phyloP scores from a whole-genome alignment of 1,140 invertebrate genomes.

The Drosophila seguyi region DNA sequence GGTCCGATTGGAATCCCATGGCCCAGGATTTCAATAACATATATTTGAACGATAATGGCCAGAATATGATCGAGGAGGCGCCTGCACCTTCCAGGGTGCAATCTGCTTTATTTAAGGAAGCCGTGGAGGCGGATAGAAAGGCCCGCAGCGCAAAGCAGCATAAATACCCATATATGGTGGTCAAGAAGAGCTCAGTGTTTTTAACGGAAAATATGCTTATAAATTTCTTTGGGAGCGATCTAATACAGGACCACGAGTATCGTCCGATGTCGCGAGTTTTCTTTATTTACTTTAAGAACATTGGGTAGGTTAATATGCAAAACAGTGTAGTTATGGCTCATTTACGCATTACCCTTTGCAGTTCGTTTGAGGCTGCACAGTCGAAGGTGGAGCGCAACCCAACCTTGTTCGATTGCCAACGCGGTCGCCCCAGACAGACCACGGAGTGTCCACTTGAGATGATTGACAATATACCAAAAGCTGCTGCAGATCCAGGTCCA shows the following conservation, averaged over 20 bases:
- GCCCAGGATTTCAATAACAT: conserved; percentile 36
- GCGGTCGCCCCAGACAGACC: conserved; percentile 5
- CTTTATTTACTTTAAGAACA: conserved; percentile 52
- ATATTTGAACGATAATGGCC: conserved; percentile 11
- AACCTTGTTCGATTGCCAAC: conserved; percentile 11
- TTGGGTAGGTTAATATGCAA: conserved; percentile 33
- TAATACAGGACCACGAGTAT: conserved; percentile 42
- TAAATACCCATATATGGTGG: conserved; percentile 54
- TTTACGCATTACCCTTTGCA: conserved; percentile 1
- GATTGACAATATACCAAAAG: not conserved
- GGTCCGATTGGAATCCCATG: conserved; percentile 56
- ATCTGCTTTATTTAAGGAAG: not conserved
- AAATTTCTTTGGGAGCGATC: conserved; percentile 42
- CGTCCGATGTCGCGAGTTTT: conserved; percentile 8
- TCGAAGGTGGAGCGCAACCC: conserved; percentile 9
- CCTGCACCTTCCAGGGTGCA: not conserved
- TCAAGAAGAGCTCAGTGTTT: conserved; percentile 23
- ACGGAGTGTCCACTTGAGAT: not conserved
- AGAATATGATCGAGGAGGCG: conserved; percentile 8
- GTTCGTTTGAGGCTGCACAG: conserved; percentile 43
- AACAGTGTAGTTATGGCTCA: not conserved
- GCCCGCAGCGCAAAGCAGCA: not conserved
- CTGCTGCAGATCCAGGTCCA: not conserved
- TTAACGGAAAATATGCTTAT: conserved; percentile 17
- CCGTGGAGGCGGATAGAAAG: not conserved